These are phyloP conservation scores for Ctenoplectra terminalis DNA, from an alignment of 1,140 invertebrate genomes.

Conservation along the genomic window DNA sequence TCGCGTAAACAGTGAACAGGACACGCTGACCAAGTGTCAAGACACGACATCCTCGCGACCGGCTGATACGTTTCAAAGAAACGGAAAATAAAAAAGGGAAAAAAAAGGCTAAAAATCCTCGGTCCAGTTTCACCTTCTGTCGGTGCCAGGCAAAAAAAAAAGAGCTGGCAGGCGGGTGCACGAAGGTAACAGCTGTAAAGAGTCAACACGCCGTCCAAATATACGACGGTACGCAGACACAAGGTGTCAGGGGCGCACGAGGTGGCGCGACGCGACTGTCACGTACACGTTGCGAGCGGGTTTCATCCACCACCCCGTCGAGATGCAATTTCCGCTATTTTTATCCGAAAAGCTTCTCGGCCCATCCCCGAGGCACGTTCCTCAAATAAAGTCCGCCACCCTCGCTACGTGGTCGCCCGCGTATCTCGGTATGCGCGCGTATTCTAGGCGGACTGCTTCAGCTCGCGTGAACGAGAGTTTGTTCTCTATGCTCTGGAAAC, in stretches of 20 bases:
- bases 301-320: constrained; percentile 73
- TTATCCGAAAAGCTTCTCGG: constrained; percentile 81
- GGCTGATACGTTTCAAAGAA: not conserved
- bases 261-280: constrained; percentile 73
- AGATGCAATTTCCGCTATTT: constrained; percentile 83
- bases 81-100: not conserved
- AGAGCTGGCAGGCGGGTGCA: constrained; percentile 43
- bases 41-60: not conserved
- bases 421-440: constrained; percentile 18
- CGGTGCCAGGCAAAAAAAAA: constrained; percentile 33
- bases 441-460: not conserved
- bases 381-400: constrained; percentile 76
- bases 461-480: not conserved
- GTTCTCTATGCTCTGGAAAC: not conserved
- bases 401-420: constrained; percentile 31
- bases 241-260: constrained; percentile 73
- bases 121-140: constrained; percentile 54
- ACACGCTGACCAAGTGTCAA: constrained; percentile 1
- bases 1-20: not conserved
- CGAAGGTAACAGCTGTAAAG: constrained; percentile 79
- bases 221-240: constrained; percentile 76
- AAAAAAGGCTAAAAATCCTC: constrained; percentile 23
- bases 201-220: constrained; percentile 78
- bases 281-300: constrained; percentile 78
- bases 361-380: constrained; percentile 79